Evolutionary conservation across 37 sponge, comb jelly and placozoan genomes (phyloP), one percentile per base, ranked within the genome.

Genomic region (Petrosia ficiformis): DNA sequence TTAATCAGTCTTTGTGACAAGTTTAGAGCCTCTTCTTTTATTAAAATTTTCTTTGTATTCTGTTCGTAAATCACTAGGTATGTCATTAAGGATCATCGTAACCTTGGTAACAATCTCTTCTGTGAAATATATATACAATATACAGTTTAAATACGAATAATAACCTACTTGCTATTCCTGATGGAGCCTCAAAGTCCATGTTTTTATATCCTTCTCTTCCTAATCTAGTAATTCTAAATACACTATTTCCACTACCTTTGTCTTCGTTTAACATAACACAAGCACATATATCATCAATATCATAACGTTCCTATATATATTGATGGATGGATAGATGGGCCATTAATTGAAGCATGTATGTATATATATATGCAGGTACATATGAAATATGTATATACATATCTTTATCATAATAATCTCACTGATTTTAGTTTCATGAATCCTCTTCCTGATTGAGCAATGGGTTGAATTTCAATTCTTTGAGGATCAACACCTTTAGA

Each of bases 241-340:
- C 78, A 32, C 43, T 38, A n/a, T 56, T 70, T 33, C 57, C 41
- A 30, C 37, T 24, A 43, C 44, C 63, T 31, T 67, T 71, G 35
- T 90, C 91, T n/a, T 86, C 91, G n/a, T n/a, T n/a, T 54, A 81
- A 30, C 1, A 74, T 31, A 40, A 86, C 83, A 81, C 89, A 90
- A 24, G 73, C 82, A 78, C 87, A 85, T 4, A 90, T 86, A 74
- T 43, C 73, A 44, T 86, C 72, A 39, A 90, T 86, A 21, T 82
- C 84, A 67, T 86, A 86, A 0, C 83, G 72, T 21, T 39, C 58
- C 91, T 86, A 67, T 4, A 66, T n/a, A n/a, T n/a, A n/a, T n/a
- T n/a, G n/a, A n/a, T n/a, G n/a, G n/a, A n/a, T n/a, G n/a, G n/a
- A n/a, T n/a, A n/a, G n/a, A n/a, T n/a, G n/a, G n/a, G n/a, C n/a